Conservation (phyloP, 2,113 vertebrate species). For the Galbula dea region DNA sequence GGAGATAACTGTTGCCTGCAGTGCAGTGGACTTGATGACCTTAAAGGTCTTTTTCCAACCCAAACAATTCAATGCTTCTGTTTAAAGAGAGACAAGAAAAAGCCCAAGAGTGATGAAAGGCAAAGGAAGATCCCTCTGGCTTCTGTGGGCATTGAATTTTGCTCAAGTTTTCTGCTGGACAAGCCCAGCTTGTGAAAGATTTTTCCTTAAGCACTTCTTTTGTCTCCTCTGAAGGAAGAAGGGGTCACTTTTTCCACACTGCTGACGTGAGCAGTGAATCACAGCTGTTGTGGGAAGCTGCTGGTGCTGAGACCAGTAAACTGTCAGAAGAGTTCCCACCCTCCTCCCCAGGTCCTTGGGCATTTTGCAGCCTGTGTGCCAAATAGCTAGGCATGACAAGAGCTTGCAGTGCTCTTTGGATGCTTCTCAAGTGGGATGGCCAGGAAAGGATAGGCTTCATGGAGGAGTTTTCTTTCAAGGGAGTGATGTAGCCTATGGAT, state of each 20-base stretch:
- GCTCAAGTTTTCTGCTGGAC: background rate
- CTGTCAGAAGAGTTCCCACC: background rate
- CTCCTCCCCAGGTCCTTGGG: background rate
- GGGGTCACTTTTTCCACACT: background rate
- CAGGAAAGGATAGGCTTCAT: background rate
- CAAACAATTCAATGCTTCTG: too few relatives aligned
- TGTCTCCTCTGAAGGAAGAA: conserved; percentile 13
- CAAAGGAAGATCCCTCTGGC: background rate
- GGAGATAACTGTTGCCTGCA: too few relatives aligned
- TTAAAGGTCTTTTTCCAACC: too few relatives aligned
- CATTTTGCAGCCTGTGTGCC: rapidly evolving
- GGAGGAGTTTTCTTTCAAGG: background rate
- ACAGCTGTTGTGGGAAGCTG: background rate
- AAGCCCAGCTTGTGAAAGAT: background rate
- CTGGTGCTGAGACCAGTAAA: background rate
- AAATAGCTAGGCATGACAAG: rapidly evolving
- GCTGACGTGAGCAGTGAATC: background rate
- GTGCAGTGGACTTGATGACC: too few relatives aligned
- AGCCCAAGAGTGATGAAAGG: background rate
- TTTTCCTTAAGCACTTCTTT: background rate
- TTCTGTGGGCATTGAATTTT: background rate
- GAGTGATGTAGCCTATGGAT: background rate
- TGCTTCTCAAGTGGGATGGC: background rate
- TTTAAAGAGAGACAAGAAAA: background rate
- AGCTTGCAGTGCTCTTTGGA: background rate